Evolutionary conservation across 2,113 vertebrate species (phyloP), one percentile per base, ranked within the genome.

Genomic region (Macquaria australasica): DNA sequence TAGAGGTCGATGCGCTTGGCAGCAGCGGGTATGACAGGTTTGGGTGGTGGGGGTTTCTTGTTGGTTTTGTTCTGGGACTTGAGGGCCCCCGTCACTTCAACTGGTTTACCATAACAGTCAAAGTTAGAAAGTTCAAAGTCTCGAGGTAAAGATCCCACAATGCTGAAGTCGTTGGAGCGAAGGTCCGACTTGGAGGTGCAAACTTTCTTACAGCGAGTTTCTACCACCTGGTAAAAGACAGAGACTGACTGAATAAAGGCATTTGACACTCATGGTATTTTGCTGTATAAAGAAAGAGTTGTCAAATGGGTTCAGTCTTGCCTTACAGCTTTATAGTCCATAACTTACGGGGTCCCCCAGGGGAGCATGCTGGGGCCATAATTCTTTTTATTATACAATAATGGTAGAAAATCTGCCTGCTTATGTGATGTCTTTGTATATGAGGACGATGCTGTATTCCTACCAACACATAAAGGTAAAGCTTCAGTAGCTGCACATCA

Each of bases 111-210:
- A n/a, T 99, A 99, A 94, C 98, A 99, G 96, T 99, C 98, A 94
- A 99, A 99, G 94, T 99, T 99, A n/a, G 98, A 99, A 68, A 99
- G 95, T 89, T 99, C 98, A 94, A 99, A 99, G 96, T 99, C 98
- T 88, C 98, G 96, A 10, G 98, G 98, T 91, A 99, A 96, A 82
- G 98, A 99, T 82, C 98, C 98, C 71, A 99, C 98, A 1, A 99
- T 99, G 95, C 98, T 99, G 95, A 99, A 99, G 94, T 99, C 98
- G 74, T 97, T 98, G 81, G 98, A 97, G 90, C 98, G 96, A 94
- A 99, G 95, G 89, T 99, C 98, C 12, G 98, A 99, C 95, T 99
- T 99, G 4, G 98, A 99, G 20, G 98, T 99, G 87, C 98, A 99
- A 84, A 99, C 98, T 91, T 99, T 99, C 96, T 99, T 99, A 94